Evolutionary conservation across 1,140 invertebrate species (phyloP).

Genomic region (Mycetomoellerius zeteki): DNA sequence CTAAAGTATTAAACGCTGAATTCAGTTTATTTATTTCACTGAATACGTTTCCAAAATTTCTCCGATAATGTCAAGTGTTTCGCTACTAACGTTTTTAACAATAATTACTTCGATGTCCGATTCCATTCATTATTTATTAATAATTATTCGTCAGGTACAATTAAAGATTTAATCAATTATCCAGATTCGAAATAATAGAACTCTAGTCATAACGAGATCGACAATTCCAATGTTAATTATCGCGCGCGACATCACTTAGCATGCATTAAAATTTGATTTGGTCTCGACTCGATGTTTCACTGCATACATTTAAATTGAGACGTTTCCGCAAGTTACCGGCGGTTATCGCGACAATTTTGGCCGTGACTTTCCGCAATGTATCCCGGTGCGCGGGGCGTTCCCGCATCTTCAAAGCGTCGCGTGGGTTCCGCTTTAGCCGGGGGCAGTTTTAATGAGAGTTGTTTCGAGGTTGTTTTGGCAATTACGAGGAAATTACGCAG

Average conservation of each 20-base stretch:
- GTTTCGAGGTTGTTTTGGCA: conserved; percentile 83
- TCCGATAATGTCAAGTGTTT: conserved; percentile 50
- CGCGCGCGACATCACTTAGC: conserved; percentile 1
- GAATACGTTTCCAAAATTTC: conserved; percentile 36
- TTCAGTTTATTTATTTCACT: conserved; percentile 47
- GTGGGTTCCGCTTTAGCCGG: conserved; percentile 20
- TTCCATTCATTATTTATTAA: conserved; percentile 42
- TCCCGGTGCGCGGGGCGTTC: conserved; percentile 1
- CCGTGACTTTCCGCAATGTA: conserved; percentile 47
- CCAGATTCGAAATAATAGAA: conserved; percentile 51
- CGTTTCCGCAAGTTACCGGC: conserved; percentile 8
- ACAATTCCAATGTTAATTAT: conserved; percentile 56
- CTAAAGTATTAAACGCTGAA: conserved; percentile 43
- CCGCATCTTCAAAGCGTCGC: conserved; percentile 30
- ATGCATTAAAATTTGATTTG: conserved; percentile 38
- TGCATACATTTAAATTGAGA: conserved; percentile 47
- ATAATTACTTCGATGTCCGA: conserved; percentile 31
- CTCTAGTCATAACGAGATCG: conserved; percentile 42
- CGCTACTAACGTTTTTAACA: conserved; percentile 9
- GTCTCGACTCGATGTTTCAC: conserved; percentile 6
- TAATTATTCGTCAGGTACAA: conserved; percentile 63
- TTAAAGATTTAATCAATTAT: conserved; percentile 63
- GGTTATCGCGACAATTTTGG: conserved; percentile 60
- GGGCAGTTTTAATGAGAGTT: conserved; percentile 84
- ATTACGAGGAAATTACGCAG: conserved; percentile 84